Conservation (phyloP, 2,113 vertebrate genomes). For the Thamnaconus septentrionalis region DNA sequence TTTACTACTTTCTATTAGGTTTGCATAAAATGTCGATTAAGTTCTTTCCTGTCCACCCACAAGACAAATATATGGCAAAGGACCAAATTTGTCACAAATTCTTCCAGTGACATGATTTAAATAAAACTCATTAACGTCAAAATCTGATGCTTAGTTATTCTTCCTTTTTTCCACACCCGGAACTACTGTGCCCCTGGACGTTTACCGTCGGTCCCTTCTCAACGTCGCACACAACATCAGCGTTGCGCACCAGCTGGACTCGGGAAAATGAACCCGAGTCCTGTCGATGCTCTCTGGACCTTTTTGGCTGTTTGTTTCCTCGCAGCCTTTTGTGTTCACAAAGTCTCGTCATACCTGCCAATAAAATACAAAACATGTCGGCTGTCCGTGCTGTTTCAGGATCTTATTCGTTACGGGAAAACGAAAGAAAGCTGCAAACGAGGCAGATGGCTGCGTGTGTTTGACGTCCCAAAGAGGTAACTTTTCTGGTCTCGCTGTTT, state of each 20-base stretch:
- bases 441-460: constrained; percentile 39
- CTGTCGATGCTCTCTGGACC: constrained; percentile 53
- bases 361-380: constrained; percentile 6
- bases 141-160: too few relatives aligned
- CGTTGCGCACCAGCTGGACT: neutral
- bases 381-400: constrained; percentile 62
- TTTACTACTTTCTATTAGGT: too few relatives aligned
- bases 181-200: constrained; percentile 10
- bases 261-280: constrained; percentile 35
- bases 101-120: too few relatives aligned
- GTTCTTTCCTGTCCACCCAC: too few relatives aligned
- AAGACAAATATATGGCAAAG: too few relatives aligned
- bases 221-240: constrained; percentile 42
- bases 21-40: too few relatives aligned
- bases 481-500: neutral
- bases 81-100: too few relatives aligned
- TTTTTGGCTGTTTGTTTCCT: constrained; percentile 62
- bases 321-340: constrained; percentile 50
- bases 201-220: constrained; percentile 33
- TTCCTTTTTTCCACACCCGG: constrained; percentile 23
- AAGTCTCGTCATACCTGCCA: constrained; percentile 12
- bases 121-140: neutral
- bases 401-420: constrained; percentile 78
- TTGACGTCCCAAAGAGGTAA: constrained; percentile 77
- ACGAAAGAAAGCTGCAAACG: constrained; percentile 65